These are phyloP conservation scores for Steromphala cineraria DNA, from an alignment of 2,888 invertebrate species.

Conservation along the genomic window DNA sequence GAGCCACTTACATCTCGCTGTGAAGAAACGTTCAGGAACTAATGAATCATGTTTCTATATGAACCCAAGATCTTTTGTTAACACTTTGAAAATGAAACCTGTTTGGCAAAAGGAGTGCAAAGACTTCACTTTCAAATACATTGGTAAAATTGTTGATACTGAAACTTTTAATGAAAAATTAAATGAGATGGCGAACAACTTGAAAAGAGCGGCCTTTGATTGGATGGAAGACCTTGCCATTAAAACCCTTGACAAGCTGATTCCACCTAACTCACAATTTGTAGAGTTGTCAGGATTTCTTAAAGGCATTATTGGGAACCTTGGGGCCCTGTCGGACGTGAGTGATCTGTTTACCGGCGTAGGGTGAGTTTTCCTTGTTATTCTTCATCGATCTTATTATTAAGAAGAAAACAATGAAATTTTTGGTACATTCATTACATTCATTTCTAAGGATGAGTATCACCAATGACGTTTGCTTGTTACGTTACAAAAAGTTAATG, in stretches of 20 bases:
- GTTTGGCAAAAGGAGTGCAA: slow-evolving; percentile 54
- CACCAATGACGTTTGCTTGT: no score
- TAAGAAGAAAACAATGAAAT: no score
- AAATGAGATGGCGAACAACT: slow-evolving; percentile 7
- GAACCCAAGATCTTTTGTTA: slow-evolving; percentile 52
- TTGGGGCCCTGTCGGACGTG: neutral
- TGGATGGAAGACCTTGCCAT: neutral
- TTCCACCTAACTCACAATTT: neutral
- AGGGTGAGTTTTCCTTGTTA: neutral
- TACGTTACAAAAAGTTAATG: no score
- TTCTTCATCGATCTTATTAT: no score
- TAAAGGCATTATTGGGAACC: neutral
- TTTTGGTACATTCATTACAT: no score
- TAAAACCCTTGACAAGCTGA: slow-evolving; percentile 8
- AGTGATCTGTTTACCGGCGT: neutral
- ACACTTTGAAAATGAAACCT: slow-evolving; percentile 46
- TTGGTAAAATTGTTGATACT: slow-evolving; percentile 36
- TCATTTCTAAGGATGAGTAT: no score
- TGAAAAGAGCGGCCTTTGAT: slow-evolving; percentile 20
- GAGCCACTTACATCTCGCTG: slow-evolving; percentile 48
- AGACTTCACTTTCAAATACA: slow-evolving; percentile 44
- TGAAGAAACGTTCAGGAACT: slow-evolving; percentile 27
- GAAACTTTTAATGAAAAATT: slow-evolving; percentile 23
- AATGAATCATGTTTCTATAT: slow-evolving; percentile 40
- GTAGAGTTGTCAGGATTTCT: neutral